A percentile compares a stretch with the other conserved stretches of the same genome.
Evolutionary conservation across 1,140 invertebrate species (phyloP).

Genomic region (Euura saliciscinereae): DNA sequence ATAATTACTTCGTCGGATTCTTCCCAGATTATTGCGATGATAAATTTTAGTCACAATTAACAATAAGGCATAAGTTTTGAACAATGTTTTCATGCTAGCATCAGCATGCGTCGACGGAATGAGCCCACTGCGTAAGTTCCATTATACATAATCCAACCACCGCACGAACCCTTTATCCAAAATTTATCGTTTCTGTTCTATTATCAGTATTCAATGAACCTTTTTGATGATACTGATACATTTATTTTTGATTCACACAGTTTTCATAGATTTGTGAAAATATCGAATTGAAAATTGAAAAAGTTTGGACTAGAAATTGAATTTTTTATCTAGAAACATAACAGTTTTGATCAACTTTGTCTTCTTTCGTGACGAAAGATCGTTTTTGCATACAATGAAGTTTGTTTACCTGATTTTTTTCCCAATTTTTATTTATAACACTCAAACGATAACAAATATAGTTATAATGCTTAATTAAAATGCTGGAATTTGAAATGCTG

Average conservation of each 20-base stretch:
- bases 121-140: slow-evolving; percentile 66
- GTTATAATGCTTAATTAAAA: slow-evolving; percentile 11
- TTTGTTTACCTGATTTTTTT: neutral
- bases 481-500: slow-evolving; percentile 46
- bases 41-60: neutral
- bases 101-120: slow-evolving; percentile 54
- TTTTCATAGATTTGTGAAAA: too few species aligned
- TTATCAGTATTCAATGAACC: too few species aligned
- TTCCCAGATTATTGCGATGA: neutral
- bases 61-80: slow-evolving; percentile 7
- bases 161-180: neutral
- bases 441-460: neutral
- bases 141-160: neutral
- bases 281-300: too few species aligned
- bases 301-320: neutral
- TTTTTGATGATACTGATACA: too few species aligned
- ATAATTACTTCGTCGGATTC: neutral
- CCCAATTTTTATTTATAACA: slow-evolving; percentile 10
- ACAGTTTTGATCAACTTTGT: neutral
- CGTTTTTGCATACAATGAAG: too few species aligned
- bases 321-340: neutral
- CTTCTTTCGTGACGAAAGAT: neutral
- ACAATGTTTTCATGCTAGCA: slow-evolving; percentile 37
- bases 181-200: too few species aligned
- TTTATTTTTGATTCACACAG: too few species aligned